Evolutionary conservation across 2,113 vertebrate species (phyloP).

Genomic region (Amphiprion ocellaris): DNA sequence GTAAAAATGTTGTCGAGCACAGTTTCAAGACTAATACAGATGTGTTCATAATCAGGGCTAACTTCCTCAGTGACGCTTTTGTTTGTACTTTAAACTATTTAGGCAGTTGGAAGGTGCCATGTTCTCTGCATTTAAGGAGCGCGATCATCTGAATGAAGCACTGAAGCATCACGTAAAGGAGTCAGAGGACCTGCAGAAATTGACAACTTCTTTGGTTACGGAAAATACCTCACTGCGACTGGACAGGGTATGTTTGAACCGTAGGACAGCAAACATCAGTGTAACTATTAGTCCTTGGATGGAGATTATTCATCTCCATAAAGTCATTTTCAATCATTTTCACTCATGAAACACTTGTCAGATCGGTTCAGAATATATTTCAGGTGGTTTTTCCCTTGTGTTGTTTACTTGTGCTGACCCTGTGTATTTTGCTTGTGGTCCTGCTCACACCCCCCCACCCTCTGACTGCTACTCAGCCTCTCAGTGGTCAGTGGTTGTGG

Average conservation of each 20-base stretch:
- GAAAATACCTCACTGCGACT: conserved; percentile 79
- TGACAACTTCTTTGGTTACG: conserved; percentile 74
- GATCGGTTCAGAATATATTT: conserved; percentile 71
- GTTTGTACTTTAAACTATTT: conserved; percentile 47
- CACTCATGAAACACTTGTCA: conserved; percentile 65
- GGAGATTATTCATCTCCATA: conserved; percentile 52
- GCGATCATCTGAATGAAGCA: conserved; percentile 83
- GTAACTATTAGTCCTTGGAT: conserved; percentile 47
- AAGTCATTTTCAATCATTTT: conserved; percentile 52
- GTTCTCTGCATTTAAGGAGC: conserved; percentile 88
- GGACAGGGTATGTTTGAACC: conserved; percentile 84
- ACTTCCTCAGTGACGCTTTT: conserved; percentile 7
- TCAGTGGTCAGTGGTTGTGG: conserved; percentile 78
- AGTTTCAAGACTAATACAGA: neutral
- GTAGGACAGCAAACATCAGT: conserved; percentile 51
- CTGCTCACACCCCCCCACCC: conserved; percentile 55
- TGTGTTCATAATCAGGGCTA: neutral
- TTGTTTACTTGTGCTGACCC: conserved; percentile 79
- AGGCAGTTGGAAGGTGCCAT: conserved; percentile 88
- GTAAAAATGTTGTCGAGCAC: neutral
- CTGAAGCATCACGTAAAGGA: conserved; percentile 86
- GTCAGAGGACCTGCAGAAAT: conserved; percentile 79
- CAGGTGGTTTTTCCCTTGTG: conserved; percentile 75
- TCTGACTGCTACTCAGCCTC: conserved; percentile 75
- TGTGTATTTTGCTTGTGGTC: conserved; percentile 84